Evolutionary conservation across 2,888 invertebrate genomes (phyloP).

Genomic region (Belgica antarctica): DNA sequence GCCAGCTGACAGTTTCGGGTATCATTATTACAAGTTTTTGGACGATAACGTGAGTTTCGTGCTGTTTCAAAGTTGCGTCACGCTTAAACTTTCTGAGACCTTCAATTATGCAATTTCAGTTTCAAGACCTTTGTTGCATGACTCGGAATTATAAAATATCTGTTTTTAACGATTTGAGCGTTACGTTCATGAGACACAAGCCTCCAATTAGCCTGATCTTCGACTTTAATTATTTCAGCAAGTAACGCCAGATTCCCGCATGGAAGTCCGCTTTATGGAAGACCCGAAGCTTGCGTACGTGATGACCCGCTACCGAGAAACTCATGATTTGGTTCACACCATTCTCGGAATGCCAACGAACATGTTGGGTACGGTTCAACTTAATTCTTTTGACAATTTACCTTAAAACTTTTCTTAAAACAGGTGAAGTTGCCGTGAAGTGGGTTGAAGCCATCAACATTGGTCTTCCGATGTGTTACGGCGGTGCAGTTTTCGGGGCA

Average conservation of each 20-base stretch:
- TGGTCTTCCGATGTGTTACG: conserved; percentile 91
- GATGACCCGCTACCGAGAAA: conserved; percentile 95
- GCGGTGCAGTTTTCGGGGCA: conserved; percentile 72
- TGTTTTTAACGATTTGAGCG: conserved; percentile 50
- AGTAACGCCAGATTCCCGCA: conserved; percentile 89
- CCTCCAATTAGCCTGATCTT: conserved; percentile 47
- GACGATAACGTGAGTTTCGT: conserved; percentile 63
- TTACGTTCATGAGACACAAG: conserved; percentile 59
- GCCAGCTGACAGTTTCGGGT: conserved; percentile 80
- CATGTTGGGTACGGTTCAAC: conserved; percentile 69
- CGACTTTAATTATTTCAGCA: conserved; percentile 58
- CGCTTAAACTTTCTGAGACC: conserved; percentile 17
- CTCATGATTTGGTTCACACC: conserved; percentile 93
- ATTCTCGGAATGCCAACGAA: conserved; percentile 89
- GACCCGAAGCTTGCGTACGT: conserved; percentile 88
- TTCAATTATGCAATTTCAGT: too few species aligned
- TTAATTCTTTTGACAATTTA: not conserved
- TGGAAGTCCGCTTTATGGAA: conserved; percentile 86
- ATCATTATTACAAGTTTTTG: conserved; percentile 81
- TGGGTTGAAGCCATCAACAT: conserved; percentile 98
- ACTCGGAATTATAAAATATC: not conserved
- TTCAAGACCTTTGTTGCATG: conserved; percentile 6
- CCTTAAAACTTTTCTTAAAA: conserved; percentile 47
- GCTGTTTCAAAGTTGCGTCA: conserved; percentile 33
- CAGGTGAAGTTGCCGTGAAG: conserved; percentile 80